Percentiles rank a stretch among this genome's conserved stretches.
Conservation (phyloP, 2,888 invertebrate genomes). For the Aleiodes testaceus region DNA sequence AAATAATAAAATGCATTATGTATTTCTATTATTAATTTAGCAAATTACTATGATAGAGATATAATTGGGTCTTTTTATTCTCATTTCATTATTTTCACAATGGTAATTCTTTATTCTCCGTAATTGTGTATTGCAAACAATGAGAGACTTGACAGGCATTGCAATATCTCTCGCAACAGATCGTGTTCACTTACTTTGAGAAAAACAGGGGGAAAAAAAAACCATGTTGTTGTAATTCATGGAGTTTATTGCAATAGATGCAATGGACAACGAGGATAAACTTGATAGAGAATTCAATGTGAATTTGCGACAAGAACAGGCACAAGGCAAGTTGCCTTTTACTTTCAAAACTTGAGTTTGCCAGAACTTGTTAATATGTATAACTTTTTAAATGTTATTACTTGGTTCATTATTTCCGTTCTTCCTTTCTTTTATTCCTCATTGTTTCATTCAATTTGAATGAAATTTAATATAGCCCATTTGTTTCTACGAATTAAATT, state of each 20-base stretch:
- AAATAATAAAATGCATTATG: not conserved
- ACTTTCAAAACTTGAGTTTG: conserved; percentile 61
- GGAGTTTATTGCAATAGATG: conserved; percentile 43
- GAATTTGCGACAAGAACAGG: conserved; percentile 56
- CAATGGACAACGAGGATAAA: conserved; percentile 40
- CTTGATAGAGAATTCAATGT: conserved; percentile 33
- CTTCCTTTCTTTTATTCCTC: not conserved
- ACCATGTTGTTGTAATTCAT: conserved; percentile 40
- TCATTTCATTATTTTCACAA: conserved; percentile 4
- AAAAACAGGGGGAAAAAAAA: conserved; percentile 4
- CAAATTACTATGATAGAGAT: not conserved
- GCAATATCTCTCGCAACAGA: conserved; percentile 4
- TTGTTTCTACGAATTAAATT: too few relatives aligned
- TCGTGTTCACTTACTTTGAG: conserved; percentile 14
- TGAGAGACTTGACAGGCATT: not conserved
- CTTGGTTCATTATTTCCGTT: conserved; percentile 1
- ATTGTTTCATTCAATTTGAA: conserved; percentile 2
- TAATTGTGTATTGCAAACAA: not conserved
- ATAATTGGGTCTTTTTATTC: not conserved
- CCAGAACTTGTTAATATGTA: conserved; percentile 17
- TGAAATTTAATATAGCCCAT: not conserved
- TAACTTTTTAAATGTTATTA: conserved; percentile 16
- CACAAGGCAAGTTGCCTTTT: conserved; percentile 69
- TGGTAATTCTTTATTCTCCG: not conserved
- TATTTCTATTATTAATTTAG: not conserved